Conservation (phyloP, 2,888 invertebrate species). For the Yponomeuta cagnagella region DNA sequence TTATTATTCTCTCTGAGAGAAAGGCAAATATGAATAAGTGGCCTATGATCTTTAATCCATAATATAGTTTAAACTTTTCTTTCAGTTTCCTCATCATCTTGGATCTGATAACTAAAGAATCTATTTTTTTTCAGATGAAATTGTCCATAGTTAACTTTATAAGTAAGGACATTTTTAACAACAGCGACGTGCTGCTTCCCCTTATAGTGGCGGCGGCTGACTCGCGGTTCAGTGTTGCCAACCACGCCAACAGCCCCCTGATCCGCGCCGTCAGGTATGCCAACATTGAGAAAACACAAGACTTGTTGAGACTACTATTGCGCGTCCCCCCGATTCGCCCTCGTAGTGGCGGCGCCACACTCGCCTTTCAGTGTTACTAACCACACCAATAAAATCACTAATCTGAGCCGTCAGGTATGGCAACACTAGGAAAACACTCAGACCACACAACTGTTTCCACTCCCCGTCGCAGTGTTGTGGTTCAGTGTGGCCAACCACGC, state of each 20-base stretch:
- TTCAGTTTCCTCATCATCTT: background rate
- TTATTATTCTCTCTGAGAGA: no score
- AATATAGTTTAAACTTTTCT: no score
- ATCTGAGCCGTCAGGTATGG: slow-evolving; percentile 83
- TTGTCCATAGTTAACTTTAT: slow-evolving; percentile 83
- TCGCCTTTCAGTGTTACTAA: slow-evolving; percentile 92
- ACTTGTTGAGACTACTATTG: no score
- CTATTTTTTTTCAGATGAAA: slow-evolving; percentile 50
- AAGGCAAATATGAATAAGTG: no score
- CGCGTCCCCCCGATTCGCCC: slow-evolving; percentile 68
- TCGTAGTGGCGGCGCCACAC: slow-evolving; percentile 91
- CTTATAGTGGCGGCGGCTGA: slow-evolving; percentile 92
- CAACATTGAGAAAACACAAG: slow-evolving; percentile 7
- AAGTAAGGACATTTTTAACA: slow-evolving; percentile 84
- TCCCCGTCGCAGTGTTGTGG: no score
- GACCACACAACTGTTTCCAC: no score
- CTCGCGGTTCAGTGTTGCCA: slow-evolving; percentile 91
- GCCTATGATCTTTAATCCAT: no score
- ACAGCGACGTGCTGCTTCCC: slow-evolving; percentile 83
- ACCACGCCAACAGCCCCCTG: slow-evolving; percentile 89
- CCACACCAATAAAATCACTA: slow-evolving; percentile 87
- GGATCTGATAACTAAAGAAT: background rate
- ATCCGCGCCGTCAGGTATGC: slow-evolving; percentile 83
- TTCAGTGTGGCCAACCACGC: no score
- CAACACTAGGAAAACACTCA: no score